These are phyloP conservation scores for Drosophila planitibia DNA, from an alignment of 2,888 invertebrate genomes.

Conservation along the genomic window DNA sequence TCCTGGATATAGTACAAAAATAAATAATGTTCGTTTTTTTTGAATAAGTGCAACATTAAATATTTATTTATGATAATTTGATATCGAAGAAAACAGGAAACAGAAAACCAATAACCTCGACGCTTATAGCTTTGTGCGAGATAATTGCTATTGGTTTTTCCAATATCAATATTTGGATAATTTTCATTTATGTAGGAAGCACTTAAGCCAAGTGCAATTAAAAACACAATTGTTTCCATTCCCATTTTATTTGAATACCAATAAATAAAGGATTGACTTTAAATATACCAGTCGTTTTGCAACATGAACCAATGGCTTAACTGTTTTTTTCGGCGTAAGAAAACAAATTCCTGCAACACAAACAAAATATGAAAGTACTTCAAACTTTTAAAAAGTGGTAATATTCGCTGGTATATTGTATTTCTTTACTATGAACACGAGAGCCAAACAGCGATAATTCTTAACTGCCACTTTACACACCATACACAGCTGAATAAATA, in stretches of 20 bases:
- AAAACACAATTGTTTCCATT: neutral
- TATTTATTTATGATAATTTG: conserved; percentile 59
- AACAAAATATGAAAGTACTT: neutral
- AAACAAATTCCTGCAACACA: neutral
- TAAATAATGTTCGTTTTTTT: conserved; percentile 30
- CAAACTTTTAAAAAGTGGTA: neutral
- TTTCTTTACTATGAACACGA: neutral
- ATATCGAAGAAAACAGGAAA: conserved; percentile 16
- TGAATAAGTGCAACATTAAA: conserved; percentile 33
- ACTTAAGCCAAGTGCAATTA: neutral
- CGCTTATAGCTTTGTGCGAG: neutral
- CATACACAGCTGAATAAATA: conserved; percentile 4
- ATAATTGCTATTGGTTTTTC: neutral
- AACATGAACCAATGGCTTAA: neutral
- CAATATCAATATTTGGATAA: neutral
- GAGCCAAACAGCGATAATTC: neutral
- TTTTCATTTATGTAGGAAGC: neutral
- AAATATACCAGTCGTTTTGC: neutral
- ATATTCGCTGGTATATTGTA: neutral
- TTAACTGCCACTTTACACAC: neutral
- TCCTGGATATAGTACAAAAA: conserved; percentile 13
- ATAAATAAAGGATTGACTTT: neutral
- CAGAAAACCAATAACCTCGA: neutral
- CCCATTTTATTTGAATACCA: neutral
- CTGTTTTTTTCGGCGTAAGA: neutral